These are phyloP conservation scores for Phalera bucephala DNA, from an alignment of 2,888 invertebrate species.

Conservation along the genomic window DNA sequence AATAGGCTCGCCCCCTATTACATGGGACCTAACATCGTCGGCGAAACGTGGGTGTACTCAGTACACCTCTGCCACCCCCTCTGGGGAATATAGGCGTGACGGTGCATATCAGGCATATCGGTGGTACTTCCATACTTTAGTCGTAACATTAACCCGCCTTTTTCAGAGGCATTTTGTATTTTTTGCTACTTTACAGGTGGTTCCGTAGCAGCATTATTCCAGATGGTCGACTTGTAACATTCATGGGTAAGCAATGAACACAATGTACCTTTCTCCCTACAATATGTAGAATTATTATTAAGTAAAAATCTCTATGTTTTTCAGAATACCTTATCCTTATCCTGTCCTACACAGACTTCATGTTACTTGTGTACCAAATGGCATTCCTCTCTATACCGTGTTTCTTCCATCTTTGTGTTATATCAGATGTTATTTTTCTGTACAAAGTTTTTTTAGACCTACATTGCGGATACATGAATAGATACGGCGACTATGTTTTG, in stretches of 20 bases:
- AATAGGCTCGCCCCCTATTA: too few species aligned
- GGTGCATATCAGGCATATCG: too few species aligned
- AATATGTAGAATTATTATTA: too few species aligned
- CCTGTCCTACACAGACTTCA: conserved; percentile 67
- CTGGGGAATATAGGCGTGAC: too few species aligned
- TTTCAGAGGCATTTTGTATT: too few species aligned
- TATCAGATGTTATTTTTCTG: conserved; percentile 63
- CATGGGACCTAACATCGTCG: too few species aligned
- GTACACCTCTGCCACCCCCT: too few species aligned
- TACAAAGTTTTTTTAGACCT: conserved; percentile 73
- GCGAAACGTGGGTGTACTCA: too few species aligned
- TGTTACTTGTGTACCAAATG: conserved; percentile 75
- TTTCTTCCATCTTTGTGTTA: conserved; percentile 55
- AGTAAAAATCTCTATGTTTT: conserved; percentile 34
- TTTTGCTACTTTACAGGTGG: conserved; percentile 74
- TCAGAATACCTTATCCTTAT: conserved; percentile 68
- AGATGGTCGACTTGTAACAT: conserved; percentile 59
- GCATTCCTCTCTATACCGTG: conserved; percentile 66
- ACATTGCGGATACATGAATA: conserved; percentile 74
- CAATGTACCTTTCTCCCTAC: too few species aligned
- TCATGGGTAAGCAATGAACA: conserved; percentile 59
- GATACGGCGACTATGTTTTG: conserved; percentile 75
- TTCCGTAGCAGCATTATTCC: conserved; percentile 72
- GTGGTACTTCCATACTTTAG: too few species aligned
- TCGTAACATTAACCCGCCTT: too few species aligned